Evolutionary conservation across 2,888 invertebrate genomes (phyloP), one percentile per base, ranked within the genome.

Genomic region (Cheilosia grossa): DNA sequence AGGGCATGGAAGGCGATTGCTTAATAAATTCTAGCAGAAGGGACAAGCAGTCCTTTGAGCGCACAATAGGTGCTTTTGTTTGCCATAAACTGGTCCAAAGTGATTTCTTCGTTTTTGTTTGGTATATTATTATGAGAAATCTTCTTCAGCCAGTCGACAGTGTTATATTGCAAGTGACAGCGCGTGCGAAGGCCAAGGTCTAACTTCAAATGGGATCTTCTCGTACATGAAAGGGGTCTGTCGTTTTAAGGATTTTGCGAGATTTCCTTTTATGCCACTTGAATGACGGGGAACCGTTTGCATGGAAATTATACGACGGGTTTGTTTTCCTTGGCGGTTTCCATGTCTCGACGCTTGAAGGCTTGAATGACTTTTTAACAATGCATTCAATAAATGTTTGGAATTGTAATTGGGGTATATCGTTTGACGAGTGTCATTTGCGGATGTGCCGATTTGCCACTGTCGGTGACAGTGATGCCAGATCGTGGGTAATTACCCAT

Each of bases 131-230:
- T 44, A 44, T 6, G 15, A 17, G 6, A 4, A 44, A 44, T 17
- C 17, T 44, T 44, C n/a, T 17, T 44, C n/a, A 7, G 15, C 2
- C 17, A 44, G 44, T 44, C 17, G 33, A 24, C 15, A 27, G 27
- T 54, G 15, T 54, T 15, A 15, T 27, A n/a, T n/a, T 54, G 54
- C 54, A 33, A 30, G n/a, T 54, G 54, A 33, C 30, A 33, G 54
- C 30, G 30, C 9, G 17, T 54, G 17, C 17, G 54, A 33, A 54
- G 17, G 30, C 27, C 54, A 33, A 54, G 54, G 54, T 6, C 33
- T 54, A 10, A 37, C 27, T 37, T 17, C 7, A 44, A 44, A 17
- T 44, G 44, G 17, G n/a, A 44, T 44, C 44, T 44, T 17, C 7
- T 15, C 15, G 2, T n/a, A 17, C 44, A 17, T 19, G 9, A 56